Evolutionary conservation across 2,888 invertebrate genomes (phyloP), one percentile per base, ranked within the genome.

Genomic region (Masnerella sp.): DNA sequence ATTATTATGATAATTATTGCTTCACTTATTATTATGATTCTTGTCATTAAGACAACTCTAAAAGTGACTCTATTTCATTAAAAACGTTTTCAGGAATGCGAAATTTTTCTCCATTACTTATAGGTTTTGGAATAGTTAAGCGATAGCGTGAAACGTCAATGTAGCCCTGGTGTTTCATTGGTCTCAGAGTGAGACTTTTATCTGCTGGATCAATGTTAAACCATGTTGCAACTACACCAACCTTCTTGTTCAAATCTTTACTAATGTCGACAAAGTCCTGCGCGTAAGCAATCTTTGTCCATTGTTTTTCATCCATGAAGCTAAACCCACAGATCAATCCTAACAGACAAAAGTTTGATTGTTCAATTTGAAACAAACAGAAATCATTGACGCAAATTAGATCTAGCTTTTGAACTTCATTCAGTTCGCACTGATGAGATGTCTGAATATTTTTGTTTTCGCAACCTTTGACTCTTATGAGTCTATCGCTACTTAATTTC

Each of bases 321-420:
- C 56, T 30, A 25, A 71, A 74, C 0, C 47, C 34, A 25, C 42
- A 36, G 8, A 71, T 54, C 1, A 67, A 32, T 7, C 76, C 73
- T 28, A 71, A 18, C 14, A 71, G 34, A 12, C 59, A 76, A 22
- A 25, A 36, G 1, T 28, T n/a, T 1, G 20, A 38, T 18, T 47
- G 51, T 34, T 43, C 22, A 56, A 2, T 30, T 45, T 74, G 8
- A 76, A 40, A 47, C 68, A 74, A 49, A 64, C 40, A 40, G 18
- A 9, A 76, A 51, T 76, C 65, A 2, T 68, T 28, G 20, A 68
- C 25, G 28, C 7, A 38, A 17, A 76, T 59, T 58, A 25, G 8
- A 7, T 74, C 36, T 8, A 30, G 49, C 43, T 18, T 28, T 15
- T 22, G 9, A n/a, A 32, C 38, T 18, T 32, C 18, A 9, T 15